Percentiles rank a stretch among this genome's conserved stretches.
phyloP scores from a whole-genome alignment of 1,140 invertebrate genomes.

The Sycophila sp. region DNA sequence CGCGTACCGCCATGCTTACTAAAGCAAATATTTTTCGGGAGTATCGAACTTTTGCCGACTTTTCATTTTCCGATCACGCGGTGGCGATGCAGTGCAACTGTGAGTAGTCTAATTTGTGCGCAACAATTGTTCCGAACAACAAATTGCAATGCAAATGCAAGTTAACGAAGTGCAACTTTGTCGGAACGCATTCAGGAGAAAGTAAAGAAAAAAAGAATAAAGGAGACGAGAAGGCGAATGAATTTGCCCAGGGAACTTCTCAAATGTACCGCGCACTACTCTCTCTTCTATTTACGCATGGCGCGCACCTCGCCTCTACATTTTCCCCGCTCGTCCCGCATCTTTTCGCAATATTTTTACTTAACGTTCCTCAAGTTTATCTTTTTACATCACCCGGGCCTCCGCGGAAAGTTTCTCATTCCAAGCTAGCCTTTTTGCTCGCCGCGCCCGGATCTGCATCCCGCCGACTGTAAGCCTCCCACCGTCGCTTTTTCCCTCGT shows the following conservation, averaged over 20 bases:
- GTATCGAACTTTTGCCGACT: too few relatives aligned
- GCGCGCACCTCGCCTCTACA: not conserved
- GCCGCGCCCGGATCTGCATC: not conserved
- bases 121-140: too few relatives aligned
- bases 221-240: too few relatives aligned
- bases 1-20: too few relatives aligned
- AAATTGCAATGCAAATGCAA: too few relatives aligned
- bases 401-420: slow-evolving; percentile 23
- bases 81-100: too few relatives aligned
- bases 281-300: slow-evolving; percentile 22
- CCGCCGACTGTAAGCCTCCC: not conserved
- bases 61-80: too few relatives aligned
- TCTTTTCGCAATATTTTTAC: slow-evolving; percentile 28
- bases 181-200: not conserved
- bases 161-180: not conserved
- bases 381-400: slow-evolving; percentile 16
- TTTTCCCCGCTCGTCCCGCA: slow-evolving; percentile 16
- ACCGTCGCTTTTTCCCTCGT: not conserved
- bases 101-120: too few relatives aligned
- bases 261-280: not conserved
- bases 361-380: slow-evolving; percentile 28
- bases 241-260: not conserved
- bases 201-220: not conserved
- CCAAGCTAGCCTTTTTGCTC: slow-evolving; percentile 9
- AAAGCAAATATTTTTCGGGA: too few relatives aligned